Base-by-base conservation (phyloP, 2,797 vertebrate genomes). In the Nannoperca australis region DNA sequence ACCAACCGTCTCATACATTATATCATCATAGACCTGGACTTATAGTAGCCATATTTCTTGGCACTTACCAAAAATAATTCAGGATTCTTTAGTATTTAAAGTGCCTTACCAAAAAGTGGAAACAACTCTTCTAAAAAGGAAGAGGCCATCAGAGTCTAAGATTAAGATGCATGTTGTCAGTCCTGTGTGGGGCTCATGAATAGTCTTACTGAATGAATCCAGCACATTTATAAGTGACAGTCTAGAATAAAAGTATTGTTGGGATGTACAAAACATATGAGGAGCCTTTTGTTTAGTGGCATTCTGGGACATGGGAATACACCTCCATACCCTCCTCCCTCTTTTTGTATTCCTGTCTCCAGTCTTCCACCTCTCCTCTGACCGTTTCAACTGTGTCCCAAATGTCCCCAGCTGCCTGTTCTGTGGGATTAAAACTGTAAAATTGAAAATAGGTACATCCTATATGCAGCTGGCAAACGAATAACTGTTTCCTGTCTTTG, bases 251-350 rank as follows among this genome's bases (percentile, higher is more conserved):
- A 83, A 63, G 14, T 56, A 17, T 68, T 44, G 65, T 63, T 36
- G 24, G 75, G 70, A 90, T 91, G 81, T 80, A 87, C 67, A 87
- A 90, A 91, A 88, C 84, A 90, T 84, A 86, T 89, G 85, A 73
- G 56, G 30, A 70, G 17, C 22, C 50, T 72, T 27, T 40, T 36
- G 44, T 76, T 50, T 24, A 34, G 45, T 62, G 51, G 22, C 67
- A 70, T 70, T 86, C 53, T 82, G 50, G 76, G 60, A 66, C 47
- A 67, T 78, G 63, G 73, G 76, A 89, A 76, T 60, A 60, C 42
- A 54, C 60, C 50, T 69, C 44, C 60, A 73, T 65, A 47, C 51
- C 32, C 8, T 49, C 56, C 66, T 87, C 51, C 64, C 54, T 77
- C 42, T 40, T 78, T 50, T 67, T 70, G 58, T 79, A 70, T 83